Evolutionary conservation across 1,140 invertebrate genomes (phyloP).

Genomic region (Procambarus virginalis): DNA sequence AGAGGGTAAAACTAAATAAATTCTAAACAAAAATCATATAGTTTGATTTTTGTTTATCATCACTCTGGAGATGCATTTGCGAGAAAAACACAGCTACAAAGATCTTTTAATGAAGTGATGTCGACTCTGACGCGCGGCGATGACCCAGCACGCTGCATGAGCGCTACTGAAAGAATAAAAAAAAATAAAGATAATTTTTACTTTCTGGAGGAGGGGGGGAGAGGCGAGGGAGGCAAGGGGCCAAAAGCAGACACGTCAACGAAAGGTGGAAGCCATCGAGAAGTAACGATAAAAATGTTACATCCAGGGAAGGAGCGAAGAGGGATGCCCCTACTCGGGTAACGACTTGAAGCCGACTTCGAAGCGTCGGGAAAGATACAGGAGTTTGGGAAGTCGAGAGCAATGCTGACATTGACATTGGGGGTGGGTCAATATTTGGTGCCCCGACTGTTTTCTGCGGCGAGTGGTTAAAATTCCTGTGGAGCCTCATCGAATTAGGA

Average conservation of each 20-base stretch:
- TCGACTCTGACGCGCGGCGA: no score
- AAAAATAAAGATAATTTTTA: no score
- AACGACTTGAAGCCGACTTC: not conserved
- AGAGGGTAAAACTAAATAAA: no score
- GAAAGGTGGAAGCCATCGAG: not conserved
- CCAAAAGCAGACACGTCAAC: not conserved
- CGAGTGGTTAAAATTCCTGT: not conserved
- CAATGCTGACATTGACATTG: slow-evolving; percentile 8
- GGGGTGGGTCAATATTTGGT: not conserved
- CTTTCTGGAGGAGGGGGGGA: no score
- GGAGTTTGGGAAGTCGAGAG: not conserved
- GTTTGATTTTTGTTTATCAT: no score
- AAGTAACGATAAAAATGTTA: slow-evolving; percentile 5
- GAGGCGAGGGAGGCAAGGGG: no score
- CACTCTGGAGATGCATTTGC: no score
- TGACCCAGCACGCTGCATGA: no score
- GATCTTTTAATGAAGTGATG: no score
- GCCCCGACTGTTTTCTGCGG: not conserved
- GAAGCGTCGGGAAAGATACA: not conserved
- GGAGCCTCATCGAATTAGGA: slow-evolving; percentile 5
- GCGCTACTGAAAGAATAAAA: no score
- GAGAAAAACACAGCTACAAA: no score
- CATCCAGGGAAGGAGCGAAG: not conserved
- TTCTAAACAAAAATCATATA: no score
- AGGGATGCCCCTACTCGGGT: not conserved